These are phyloP conservation scores for Bubo scandiacus DNA, from an alignment of 2,113 vertebrate species.

Conservation along the genomic window DNA sequence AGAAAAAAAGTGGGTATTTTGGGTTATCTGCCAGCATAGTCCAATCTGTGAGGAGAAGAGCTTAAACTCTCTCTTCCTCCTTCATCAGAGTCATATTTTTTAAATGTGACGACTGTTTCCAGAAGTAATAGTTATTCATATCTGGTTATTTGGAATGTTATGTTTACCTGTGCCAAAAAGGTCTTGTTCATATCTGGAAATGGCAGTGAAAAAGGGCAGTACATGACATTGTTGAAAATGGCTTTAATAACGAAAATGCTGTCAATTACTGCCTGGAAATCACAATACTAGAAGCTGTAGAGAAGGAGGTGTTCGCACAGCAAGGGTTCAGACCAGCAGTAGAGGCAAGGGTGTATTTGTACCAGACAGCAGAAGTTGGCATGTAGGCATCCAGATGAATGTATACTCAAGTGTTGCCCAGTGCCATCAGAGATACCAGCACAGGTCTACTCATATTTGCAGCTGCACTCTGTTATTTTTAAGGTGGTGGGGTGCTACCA, in stretches of 20 bases:
- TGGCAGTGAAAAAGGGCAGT: neutral
- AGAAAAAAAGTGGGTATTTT: neutral
- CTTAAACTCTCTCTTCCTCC: neutral
- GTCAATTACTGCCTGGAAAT: neutral
- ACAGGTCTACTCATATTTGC: accelerated
- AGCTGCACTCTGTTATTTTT: neutral
- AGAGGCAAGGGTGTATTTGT: neutral
- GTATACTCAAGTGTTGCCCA: accelerated
- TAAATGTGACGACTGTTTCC: neutral
- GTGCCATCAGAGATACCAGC: neutral
- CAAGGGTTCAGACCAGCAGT: neutral
- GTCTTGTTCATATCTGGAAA: neutral
- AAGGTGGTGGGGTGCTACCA: neutral
- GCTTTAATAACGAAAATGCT: neutral
- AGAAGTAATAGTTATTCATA: neutral
- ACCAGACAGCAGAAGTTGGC: neutral
- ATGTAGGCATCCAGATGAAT: accelerated
- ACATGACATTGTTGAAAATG: neutral
- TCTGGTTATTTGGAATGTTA: neutral
- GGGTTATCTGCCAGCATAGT: neutral
- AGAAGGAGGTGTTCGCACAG: neutral
- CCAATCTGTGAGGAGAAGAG: neutral
- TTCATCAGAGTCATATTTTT: neutral
- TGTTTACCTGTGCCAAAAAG: neutral
- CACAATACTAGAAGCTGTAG: neutral